Evolutionary conservation across 2,113 vertebrate genomes (phyloP), one percentile per base, ranked within the genome.

Genomic region (Bombycilla garrulus): DNA sequence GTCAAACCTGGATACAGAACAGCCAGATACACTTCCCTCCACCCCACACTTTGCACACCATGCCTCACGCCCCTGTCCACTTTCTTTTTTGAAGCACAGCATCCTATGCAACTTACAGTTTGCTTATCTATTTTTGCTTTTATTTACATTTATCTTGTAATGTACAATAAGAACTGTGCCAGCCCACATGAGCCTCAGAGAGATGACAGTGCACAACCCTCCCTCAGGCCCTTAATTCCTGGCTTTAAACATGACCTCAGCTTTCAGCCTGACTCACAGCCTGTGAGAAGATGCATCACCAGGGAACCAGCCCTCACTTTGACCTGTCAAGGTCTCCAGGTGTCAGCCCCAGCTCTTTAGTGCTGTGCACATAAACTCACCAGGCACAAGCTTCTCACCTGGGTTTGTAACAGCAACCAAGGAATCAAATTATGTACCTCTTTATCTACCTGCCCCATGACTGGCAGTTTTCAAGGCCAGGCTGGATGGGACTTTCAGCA

Each of bases 11-110:
- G 65, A 57, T 42, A 70, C 9, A 33, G 58, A 70, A n/a, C 31
- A 60, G 4, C 23, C 5, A 3, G n/a, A 72, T 47, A 81, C 2
- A 2, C 1, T 58, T 4, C 60, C 18, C 9, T 65, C 45, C 1
- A 5, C 29, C 40, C 36, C 57, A 25, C 0, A 0, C 61, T 72
- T 69, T 79, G 57, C 22, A 87, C 45, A 15, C 53, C 24, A 10
- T 44, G 26, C 36, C 12, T 3, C 3, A 0, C 13, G 62, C 23
- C 62, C 33, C 50, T 24, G 17, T 7, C 8, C 48, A 12, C n/a
- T 53, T 36, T 36, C 23, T 60, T 6, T 40, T 72, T 23, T 17
- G 18, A 64, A 53, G n/a, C 6, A 20, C 29, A 19, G 12, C 6
- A 7, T 36, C 40, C 53, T 65, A 3, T 84, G 38, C 40, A 72